phyloP scores from a whole-genome alignment of 2,797 vertebrate genomes.

The Chloroceryle inda region DNA sequence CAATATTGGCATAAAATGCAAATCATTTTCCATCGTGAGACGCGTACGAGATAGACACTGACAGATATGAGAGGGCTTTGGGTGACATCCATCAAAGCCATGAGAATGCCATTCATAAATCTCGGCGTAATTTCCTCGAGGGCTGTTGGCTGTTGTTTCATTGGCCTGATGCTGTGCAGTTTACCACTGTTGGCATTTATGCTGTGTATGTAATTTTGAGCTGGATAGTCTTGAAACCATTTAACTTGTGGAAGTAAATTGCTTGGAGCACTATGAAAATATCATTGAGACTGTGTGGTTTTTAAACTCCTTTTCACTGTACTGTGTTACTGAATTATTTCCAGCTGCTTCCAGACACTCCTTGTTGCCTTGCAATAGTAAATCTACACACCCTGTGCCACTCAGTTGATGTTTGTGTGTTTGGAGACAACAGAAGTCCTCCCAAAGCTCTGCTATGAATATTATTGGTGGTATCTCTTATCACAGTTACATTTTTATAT shows the following conservation, averaged over 20 bases:
- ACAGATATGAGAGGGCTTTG: background rate
- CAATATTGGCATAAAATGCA: background rate
- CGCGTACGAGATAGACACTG: background rate
- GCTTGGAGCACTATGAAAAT: slow-evolving; percentile 86
- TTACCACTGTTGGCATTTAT: slow-evolving; percentile 68
- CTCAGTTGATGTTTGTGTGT: slow-evolving; percentile 11
- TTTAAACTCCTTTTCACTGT: slow-evolving; percentile 80
- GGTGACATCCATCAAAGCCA: background rate
- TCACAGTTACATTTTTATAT: background rate
- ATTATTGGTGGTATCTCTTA: background rate
- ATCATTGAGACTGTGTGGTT: slow-evolving; percentile 84
- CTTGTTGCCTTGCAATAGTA: slow-evolving; percentile 55
- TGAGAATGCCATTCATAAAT: slow-evolving; percentile 58
- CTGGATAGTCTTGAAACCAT: slow-evolving; percentile 87
- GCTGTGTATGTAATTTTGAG: slow-evolving; percentile 75
- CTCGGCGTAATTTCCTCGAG: slow-evolving; percentile 71
- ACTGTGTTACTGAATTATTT: slow-evolving; percentile 84
- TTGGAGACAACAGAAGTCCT: background rate
- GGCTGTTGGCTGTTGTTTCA: slow-evolving; percentile 56
- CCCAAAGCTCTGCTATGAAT: background rate
- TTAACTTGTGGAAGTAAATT: slow-evolving; percentile 84
- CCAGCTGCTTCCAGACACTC: slow-evolving; percentile 85
- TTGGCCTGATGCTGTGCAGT: slow-evolving; percentile 65
- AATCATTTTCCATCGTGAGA: background rate
- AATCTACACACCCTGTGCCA: slow-evolving; percentile 31